Percentiles rank a stretch among this genome's conserved stretches.
Conservation (phyloP, 2,113 vertebrate species). For the Rhinopomastus cyanomelas region DNA sequence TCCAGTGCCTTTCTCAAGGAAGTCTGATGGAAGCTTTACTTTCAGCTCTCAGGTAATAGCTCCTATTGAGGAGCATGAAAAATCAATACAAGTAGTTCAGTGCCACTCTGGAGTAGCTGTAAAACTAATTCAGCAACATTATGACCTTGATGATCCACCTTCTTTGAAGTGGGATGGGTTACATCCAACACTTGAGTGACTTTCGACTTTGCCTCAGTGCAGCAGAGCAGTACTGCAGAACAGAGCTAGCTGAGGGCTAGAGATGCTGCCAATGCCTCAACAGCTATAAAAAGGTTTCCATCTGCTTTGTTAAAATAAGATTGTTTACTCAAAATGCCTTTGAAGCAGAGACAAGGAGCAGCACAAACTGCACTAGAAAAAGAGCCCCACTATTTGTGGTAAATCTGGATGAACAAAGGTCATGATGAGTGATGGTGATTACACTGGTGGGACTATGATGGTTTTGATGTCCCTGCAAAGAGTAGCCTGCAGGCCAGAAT, state of each 20-base stretch:
- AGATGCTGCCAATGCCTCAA: neutral
- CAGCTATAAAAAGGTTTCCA: conserved; percentile 66
- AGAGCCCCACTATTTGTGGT: neutral
- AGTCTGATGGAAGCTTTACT: neutral
- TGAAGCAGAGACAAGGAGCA: conserved; percentile 18
- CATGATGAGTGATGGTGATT: neutral
- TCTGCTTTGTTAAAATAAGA: conserved; percentile 64
- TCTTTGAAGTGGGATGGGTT: neutral
- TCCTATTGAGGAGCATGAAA: neutral
- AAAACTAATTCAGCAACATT: neutral
- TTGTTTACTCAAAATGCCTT: conserved; percentile 52
- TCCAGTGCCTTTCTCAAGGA: neutral
- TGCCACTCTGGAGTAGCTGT: neutral
- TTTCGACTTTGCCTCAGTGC: neutral
- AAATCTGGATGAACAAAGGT: neutral
- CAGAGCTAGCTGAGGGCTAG: neutral
- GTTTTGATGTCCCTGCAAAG: neutral
- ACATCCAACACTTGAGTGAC: neutral
- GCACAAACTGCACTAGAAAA: neutral
- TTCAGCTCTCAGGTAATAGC: neutral
- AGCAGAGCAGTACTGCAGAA: neutral
- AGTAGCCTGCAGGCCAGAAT: neutral
- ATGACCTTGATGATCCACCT: neutral
- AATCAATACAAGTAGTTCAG: neutral
- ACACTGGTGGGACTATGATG: neutral